Evolutionary conservation across 1,140 invertebrate species (phyloP).

Genomic region (Drosophila mojavensis): DNA sequence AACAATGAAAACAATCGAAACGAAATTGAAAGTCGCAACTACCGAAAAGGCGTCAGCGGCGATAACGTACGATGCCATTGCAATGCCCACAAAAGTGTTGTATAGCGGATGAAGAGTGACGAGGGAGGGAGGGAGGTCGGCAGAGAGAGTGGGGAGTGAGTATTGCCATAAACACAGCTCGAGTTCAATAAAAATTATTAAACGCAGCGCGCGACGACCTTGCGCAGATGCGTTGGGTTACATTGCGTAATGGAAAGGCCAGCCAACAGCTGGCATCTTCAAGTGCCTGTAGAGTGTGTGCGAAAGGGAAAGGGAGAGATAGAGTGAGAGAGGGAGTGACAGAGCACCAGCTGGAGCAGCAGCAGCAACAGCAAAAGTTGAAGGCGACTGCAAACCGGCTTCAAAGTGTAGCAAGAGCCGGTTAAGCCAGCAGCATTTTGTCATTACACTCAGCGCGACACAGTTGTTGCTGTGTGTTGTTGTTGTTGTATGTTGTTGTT

Average conservation of each 20-base stretch:
- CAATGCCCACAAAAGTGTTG: conserved; percentile 14
- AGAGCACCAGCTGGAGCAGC: conserved; percentile 8
- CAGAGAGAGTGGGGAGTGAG: neutral
- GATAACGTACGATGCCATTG: conserved; percentile 28
- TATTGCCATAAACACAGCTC: conserved; percentile 17
- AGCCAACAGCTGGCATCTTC: conserved; percentile 30
- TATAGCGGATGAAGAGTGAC: neutral
- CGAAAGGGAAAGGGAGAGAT: neutral
- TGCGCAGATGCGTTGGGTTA: conserved; percentile 67
- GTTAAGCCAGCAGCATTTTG: conserved; percentile 56
- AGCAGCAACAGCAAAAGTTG: conserved; percentile 9
- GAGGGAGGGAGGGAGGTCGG: neutral
- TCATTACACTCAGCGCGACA: conserved; percentile 10
- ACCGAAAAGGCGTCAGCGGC: conserved; percentile 41
- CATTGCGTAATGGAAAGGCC: conserved; percentile 62
- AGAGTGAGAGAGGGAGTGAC: neutral
- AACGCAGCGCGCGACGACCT: conserved; percentile 65
- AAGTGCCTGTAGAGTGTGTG: conserved; percentile 11
- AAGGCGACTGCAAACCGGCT: conserved; percentile 60
- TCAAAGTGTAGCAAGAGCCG: conserved; percentile 57
- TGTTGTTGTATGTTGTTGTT: neutral
- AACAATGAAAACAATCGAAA: conserved; percentile 76
- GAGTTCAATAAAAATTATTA: conserved; percentile 57
- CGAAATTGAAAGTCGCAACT: conserved; percentile 73
- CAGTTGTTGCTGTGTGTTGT: conserved; percentile 7